Base-by-base conservation (phyloP, 2,797 vertebrate genomes). In the Urocyon cinereoargenteus region DNA sequence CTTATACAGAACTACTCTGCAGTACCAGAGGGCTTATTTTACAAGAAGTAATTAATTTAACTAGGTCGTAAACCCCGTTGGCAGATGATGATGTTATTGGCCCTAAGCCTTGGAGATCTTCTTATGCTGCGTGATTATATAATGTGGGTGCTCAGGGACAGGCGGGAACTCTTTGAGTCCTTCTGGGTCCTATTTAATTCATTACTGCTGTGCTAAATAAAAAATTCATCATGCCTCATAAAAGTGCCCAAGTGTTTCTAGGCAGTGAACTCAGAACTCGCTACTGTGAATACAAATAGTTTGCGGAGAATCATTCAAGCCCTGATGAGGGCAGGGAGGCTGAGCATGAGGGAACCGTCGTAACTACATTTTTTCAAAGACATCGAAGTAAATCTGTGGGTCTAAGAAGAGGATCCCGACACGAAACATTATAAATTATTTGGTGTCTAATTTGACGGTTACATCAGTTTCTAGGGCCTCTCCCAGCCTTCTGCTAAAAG, bases 21-120 rank as follows among this genome's bases (percentile, higher is more conserved):
- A 34, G 62, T 90, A 68, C 86, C 64, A 90, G 61, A 82, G 75
- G 79, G 36, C 82, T 94, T 84, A 51, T 88, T 97, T 98, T 86
- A 87, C 95, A 95, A 94, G 91, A 95, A 91, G 86, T 94, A 96
- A 93, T 87, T 97, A 87, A 93, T 86, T 96, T 91, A 89, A 93
- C 8, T 75, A 75, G 91, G 62, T 87, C 64, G 73, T 96, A 87
- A 97, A 72, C 79, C 36, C 28, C 36, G 31, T 57, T 77, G 83
- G 89, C 66, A 94, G 79, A 75, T 84, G 93, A 89, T 66, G 92
- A 59, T 91, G 21, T 95, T 92, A 90, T 26, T 97, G 68, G 62
- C 66, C 53, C 79, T 94, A 89, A 93, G 40, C 75, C 22, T 8
- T 55, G 64, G 83, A 91, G 89, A 88, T 21, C 3, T 8, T 61